Evolutionary conservation across 2,888 invertebrate species (phyloP), one percentile per base, ranked within the genome.

Genomic region (Dicyrtoma fusca): DNA sequence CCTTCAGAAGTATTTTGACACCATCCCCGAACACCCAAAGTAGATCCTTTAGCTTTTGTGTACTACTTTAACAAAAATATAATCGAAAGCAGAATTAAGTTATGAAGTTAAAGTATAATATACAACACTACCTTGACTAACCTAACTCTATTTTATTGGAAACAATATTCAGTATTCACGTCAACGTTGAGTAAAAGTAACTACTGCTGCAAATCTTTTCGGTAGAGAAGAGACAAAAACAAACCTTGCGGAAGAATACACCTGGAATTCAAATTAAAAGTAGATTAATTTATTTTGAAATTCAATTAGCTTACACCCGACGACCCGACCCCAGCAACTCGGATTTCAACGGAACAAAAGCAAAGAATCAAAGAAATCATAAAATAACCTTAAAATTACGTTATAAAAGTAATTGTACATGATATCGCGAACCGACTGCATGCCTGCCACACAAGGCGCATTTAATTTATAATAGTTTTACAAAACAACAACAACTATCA

Each of bases 1-100:
- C 88, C 90, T 44, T 85, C 82, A 0, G 85, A 81, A 0, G 91
- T 91, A 81, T 91, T 91, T 86, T 87, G 88, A 81, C 91, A 91
- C 90, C 91, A 91, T 13, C 91, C 92, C 74, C 85, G 86, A 1
- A 91, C 81, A 0, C 87, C 87, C 23, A 91, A 84, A 49, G 87
- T 87, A 42, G 87, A 86, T 0, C 89, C 89, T 82, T 89, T 87
- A 73, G 87, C 84, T 82, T 89, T 87, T 0, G 91, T 91, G 76
- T 86, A 87, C 90, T 91, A 70, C n/a, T 71, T 72, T 17, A 72
- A 74, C 61, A 62, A 75, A 65, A 69, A 34, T 51, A 55, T 26
- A 17, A 53, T 17, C 1, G 3, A 10, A 53, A 53, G 1, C 26
- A 14, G 1, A 23, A 17, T 34, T 25, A 59, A 13, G 2, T 59